Percentiles rank a stretch among this genome's conserved stretches.
These are phyloP conservation scores for Drosophila setifemur DNA, from an alignment of 1,140 invertebrate genomes.

Conservation along the genomic window DNA sequence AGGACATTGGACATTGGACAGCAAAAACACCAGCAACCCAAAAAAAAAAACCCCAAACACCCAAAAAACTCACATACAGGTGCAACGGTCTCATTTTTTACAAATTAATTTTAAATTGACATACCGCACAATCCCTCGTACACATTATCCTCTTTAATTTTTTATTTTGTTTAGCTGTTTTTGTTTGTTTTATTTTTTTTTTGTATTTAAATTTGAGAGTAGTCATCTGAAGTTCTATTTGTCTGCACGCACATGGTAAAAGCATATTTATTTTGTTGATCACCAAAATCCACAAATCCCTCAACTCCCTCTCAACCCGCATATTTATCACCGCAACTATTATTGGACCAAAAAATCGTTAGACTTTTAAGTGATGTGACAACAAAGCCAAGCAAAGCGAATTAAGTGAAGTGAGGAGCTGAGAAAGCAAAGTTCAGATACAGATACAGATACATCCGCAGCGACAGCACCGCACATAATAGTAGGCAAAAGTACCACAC, in stretches of 20 bases:
- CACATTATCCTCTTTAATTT: conserved; percentile 7
- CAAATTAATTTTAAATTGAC: conserved; percentile 81
- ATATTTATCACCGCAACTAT: conserved; percentile 53
- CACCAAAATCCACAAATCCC: conserved; percentile 5
- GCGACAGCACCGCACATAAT: conserved; percentile 19
- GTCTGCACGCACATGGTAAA: background rate
- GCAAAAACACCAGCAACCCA: background rate
- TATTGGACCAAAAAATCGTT: conserved; percentile 82
- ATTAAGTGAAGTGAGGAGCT: conserved; percentile 37
- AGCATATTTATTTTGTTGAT: conserved; percentile 32
- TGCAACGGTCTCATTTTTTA: conserved; percentile 80
- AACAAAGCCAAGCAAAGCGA: conserved; percentile 52
- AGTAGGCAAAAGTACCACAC: conserved; percentile 4
- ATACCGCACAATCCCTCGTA: conserved; percentile 59
- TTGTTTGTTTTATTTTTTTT: conserved; percentile 20
- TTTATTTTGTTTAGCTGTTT: conserved; percentile 30
- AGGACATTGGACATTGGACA: conserved; percentile 2
- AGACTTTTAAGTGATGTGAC: conserved; percentile 72
- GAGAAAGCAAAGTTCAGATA: conserved; percentile 44
- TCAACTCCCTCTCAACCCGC: background rate
- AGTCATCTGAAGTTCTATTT: conserved; percentile 40
- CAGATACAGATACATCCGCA: conserved; percentile 38
- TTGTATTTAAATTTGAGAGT: conserved; percentile 25
- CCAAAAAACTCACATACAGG: conserved; percentile 58
- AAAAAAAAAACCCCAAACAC: background rate